Conservation (phyloP, 1,140 invertebrate species). For the Bombus cullumanus region DNA sequence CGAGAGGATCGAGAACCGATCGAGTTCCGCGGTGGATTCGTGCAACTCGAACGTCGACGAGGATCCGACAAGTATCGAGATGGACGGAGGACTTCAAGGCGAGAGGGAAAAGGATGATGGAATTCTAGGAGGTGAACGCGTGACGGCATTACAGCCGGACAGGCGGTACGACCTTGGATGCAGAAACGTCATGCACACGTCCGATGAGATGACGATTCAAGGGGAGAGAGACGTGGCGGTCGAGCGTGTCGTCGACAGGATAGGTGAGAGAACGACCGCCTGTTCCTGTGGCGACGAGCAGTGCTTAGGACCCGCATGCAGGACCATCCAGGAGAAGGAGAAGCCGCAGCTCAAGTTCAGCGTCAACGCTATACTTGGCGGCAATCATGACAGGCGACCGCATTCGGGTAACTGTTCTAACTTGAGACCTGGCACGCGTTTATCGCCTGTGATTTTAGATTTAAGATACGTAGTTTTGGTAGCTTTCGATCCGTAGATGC, state of each 20-base stretch:
- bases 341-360: slow-evolving; percentile 95
- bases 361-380: slow-evolving; percentile 94
- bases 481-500: no score
- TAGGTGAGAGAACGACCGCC: slow-evolving; percentile 75
- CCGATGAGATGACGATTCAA: slow-evolving; percentile 68
- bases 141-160: slow-evolving; percentile 62
- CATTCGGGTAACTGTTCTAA: slow-evolving; percentile 77
- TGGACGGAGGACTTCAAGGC: slow-evolving; percentile 70
- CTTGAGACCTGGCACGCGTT: background rate
- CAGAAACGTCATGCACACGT: slow-evolving; percentile 70
- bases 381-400: slow-evolving; percentile 81
- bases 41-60: slow-evolving; percentile 77
- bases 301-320: slow-evolving; percentile 71
- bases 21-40: slow-evolving; percentile 77
- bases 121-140: slow-evolving; percentile 64
- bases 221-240: slow-evolving; percentile 67
- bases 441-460: background rate
- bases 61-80: slow-evolving; percentile 69
- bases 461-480: background rate
- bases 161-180: slow-evolving; percentile 73
- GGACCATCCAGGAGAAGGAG: slow-evolving; percentile 80
- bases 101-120: slow-evolving; percentile 64
- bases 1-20: slow-evolving; percentile 77
- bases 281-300: slow-evolving; percentile 79
- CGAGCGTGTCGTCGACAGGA: slow-evolving; percentile 73